Evolutionary conservation across 2,888 invertebrate species (phyloP), one percentile per base, ranked within the genome.

Genomic region (Pilophorus perplexus): DNA sequence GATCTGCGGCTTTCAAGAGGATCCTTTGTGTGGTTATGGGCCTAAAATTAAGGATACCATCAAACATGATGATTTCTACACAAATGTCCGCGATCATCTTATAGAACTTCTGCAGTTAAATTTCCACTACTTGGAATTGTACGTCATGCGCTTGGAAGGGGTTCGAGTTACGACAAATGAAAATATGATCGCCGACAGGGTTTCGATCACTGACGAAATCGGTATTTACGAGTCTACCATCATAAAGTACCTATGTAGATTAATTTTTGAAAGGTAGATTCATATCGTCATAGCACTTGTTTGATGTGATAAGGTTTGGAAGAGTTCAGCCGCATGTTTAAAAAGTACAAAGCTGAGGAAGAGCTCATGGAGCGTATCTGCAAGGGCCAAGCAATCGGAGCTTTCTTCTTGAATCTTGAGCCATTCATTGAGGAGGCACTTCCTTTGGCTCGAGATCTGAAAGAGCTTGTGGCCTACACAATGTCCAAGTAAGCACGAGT

Each of bases 1-100:
- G 16, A 88, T 93, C 69, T 90, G 92, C 82, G 88, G 87, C 16
- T 88, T 89, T 73, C 83, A 85, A 74, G 89, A 91, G 72, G 87
- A 89, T 44, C 83, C 88, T 75, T 83, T 88, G 0, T 87, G 87
- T 64, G 89, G 89, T 8, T 66, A 57, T 14, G 66, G 66, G 12
- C 66, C 66, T 6, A 66, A 59, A 14, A 55, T 57, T 12, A 57
- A 37, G 12, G 46, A 46, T 44, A 52, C 52, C 6, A 28, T 66
- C 12, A 48, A 55, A 33, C 33, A 48, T 20, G 66, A 66, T 25
- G 18, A 8, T 1, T 12, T n/a, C 14, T 55, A 28, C 66, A 20
- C 27, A 16, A n/a, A 18, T 22, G 48, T 37, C 20, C 20, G 23
- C 10, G 38, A 3, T 4, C 3, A 38, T 10, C 37, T 66, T 3